phyloP scores from a whole-genome alignment of 2,888 invertebrate species.

The Drosophila testacea region DNA sequence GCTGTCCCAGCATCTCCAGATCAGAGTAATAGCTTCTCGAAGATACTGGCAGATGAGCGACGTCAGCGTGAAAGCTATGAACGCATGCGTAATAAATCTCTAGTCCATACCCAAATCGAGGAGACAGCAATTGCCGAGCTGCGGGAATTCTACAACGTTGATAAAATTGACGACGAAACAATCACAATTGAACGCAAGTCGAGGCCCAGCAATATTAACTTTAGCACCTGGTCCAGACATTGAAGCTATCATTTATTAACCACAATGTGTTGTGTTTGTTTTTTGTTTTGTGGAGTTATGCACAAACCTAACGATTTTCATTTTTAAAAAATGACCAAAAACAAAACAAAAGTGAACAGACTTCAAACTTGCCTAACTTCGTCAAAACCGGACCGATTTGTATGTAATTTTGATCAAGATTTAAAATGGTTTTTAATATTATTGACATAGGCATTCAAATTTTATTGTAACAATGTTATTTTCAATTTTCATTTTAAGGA shows the following conservation, averaged over 20 bases:
- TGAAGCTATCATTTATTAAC: conserved; percentile 33
- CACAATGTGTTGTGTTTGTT: neutral
- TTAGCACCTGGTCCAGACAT: conserved; percentile 81
- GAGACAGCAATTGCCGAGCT: conserved; percentile 94
- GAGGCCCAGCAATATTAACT: conserved; percentile 78
- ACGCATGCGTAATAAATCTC: conserved; percentile 90
- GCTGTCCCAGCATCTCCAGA: conserved; percentile 33
- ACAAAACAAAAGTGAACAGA: no score
- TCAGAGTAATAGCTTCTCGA: conserved; percentile 83
- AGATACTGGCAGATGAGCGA: conserved; percentile 91
- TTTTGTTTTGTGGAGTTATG: conserved; percentile 1
- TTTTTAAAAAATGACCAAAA: neutral
- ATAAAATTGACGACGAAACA: conserved; percentile 89
- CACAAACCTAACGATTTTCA: neutral
- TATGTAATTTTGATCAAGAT: neutral
- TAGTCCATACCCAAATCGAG: conserved; percentile 93
- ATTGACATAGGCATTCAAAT: no score
- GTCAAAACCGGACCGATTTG: no score
- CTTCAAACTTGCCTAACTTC: no score
- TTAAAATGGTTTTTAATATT: no score
- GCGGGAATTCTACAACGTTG: conserved; percentile 90
- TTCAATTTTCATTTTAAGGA: neutral
- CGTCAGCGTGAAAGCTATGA: conserved; percentile 90
- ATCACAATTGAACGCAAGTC: conserved; percentile 87
- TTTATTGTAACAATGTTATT: neutral